A percentile compares a stretch with the other conserved stretches of the same genome.
phyloP scores from a whole-genome alignment of 2,797 vertebrate species.

The Pyrocephalus nanus region DNA sequence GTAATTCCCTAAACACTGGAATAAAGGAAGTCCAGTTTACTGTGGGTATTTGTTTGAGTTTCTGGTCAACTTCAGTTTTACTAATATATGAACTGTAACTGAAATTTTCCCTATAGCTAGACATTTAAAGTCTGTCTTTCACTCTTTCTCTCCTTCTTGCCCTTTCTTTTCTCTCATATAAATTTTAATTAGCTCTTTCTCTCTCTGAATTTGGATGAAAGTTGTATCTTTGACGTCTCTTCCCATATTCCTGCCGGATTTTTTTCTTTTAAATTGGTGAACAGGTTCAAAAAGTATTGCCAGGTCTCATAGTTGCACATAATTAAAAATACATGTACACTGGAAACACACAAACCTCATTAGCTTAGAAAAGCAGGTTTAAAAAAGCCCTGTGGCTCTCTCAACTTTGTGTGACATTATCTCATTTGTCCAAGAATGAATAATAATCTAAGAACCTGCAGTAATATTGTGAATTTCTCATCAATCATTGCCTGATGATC shows the following conservation, averaged over 20 bases:
- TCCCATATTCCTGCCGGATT: neutral
- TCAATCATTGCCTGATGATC: neutral
- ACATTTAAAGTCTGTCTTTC: neutral
- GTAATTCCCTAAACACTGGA: neutral
- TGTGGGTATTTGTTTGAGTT: neutral
- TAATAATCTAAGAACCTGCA: slow-evolving; percentile 34
- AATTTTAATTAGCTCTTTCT: slow-evolving; percentile 19
- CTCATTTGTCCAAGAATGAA: slow-evolving; percentile 38
- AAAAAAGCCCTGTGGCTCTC: neutral
- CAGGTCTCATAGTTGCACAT: neutral
- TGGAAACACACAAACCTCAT: slow-evolving; percentile 1
- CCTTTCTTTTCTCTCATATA: neutral
- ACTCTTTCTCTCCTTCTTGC: neutral
- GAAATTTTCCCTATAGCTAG: neutral
- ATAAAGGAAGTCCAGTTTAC: neutral
- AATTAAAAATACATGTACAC: neutral
- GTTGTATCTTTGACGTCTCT: neutral
- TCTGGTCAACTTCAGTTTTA: neutral
- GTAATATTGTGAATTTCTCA: slow-evolving; percentile 45
- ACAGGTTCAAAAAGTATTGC: neutral
- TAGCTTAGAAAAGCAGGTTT: neutral
- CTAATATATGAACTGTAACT: neutral
- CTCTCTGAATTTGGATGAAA: neutral
- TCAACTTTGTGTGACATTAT: slow-evolving; percentile 32
- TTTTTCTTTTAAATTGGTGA: neutral